phyloP scores from a whole-genome alignment of 2,888 invertebrate species.

The Scaptomyza cyrtandrae region DNA sequence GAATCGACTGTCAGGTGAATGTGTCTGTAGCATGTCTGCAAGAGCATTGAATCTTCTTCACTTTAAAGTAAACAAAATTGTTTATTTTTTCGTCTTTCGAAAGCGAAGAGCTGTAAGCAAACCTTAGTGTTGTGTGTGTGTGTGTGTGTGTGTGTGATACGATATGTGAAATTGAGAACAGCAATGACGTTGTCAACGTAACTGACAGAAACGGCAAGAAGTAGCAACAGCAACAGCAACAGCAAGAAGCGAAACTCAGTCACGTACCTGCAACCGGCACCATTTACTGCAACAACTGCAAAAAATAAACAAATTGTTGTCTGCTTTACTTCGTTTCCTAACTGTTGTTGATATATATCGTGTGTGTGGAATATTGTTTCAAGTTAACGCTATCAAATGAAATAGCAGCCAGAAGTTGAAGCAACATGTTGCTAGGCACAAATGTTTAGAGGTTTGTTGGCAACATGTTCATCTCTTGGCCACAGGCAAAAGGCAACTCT shows the following conservation, averaged over 20 bases:
- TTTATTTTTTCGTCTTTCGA: conserved; percentile 5
- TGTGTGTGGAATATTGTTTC: conserved; percentile 13
- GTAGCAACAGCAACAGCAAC: conserved; percentile 9
- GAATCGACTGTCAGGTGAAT: not conserved
- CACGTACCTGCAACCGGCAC: conserved; percentile 38
- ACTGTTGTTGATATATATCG: conserved; percentile 6
- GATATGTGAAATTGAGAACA: conserved; percentile 79
- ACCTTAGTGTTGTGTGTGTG: conserved; percentile 28
- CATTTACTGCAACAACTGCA: conserved; percentile 9
- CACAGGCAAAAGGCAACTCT: conserved; percentile 36
- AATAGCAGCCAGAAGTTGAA: conserved; percentile 15
- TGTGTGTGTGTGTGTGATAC: conserved; percentile 42
- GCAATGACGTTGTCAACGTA: conserved; percentile 79
- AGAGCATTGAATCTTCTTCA: conserved; percentile 4
- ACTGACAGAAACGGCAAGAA: conserved; percentile 57
- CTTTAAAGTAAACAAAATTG: not conserved
- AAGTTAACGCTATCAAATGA: conserved; percentile 14
- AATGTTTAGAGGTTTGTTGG: conserved; percentile 38
- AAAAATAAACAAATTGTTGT: conserved; percentile 15
- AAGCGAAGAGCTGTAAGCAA: conserved; percentile 31
- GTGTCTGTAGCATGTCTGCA: not conserved
- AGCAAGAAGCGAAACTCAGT: conserved; percentile 32
- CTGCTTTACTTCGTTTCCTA: conserved; percentile 3
- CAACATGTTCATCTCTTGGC: conserved; percentile 39
- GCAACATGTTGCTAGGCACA: conserved; percentile 49